A percentile compares a stretch with the other conserved stretches of the same genome.
Conservation (phyloP, 2,888 invertebrate genomes). For the Argyresthia albistria region DNA sequence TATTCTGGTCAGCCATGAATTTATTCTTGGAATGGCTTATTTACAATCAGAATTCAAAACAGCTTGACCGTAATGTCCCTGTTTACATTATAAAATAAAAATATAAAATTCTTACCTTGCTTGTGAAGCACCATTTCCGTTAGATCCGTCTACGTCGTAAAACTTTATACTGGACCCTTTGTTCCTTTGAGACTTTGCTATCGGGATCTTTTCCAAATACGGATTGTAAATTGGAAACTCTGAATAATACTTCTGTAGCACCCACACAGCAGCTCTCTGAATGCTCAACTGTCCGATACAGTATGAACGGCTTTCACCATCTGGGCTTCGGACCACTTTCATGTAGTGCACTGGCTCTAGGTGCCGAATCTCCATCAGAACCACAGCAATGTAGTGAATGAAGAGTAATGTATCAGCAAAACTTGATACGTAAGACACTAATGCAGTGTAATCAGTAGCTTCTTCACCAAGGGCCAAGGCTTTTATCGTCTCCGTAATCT, state of each 20-base stretch:
- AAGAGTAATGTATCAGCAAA: constrained; percentile 95
- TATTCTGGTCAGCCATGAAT: no score
- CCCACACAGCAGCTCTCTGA: constrained; percentile 95
- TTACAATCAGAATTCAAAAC: no score
- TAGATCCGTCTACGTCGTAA: constrained; percentile 95
- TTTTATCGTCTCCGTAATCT: constrained; percentile 86
- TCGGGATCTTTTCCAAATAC: constrained; percentile 91
- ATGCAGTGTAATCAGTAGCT: constrained; percentile 86
- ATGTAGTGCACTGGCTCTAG: constrained; percentile 91
- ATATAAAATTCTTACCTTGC: constrained; percentile 46
- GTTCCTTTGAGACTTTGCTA: constrained; percentile 83
- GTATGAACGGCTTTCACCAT: constrained; percentile 92
- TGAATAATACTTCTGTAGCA: constrained; percentile 94
- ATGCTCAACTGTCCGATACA: constrained; percentile 93
- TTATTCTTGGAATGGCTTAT: no score
- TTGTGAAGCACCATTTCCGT: constrained; percentile 78
- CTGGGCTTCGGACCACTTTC: constrained; percentile 94
- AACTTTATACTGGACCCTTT: constrained; percentile 92
- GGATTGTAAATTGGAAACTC: constrained; percentile 98
- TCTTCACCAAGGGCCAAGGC: constrained; percentile 85
- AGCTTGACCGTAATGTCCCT: no score
- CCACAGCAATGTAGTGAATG: constrained; percentile 94
- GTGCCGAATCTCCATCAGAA: constrained; percentile 94
- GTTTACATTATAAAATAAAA: no score
- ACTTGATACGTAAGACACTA: constrained; percentile 94